Evolutionary conservation across 2,888 invertebrate species (phyloP).

Genomic region (Suillia variegata): DNA sequence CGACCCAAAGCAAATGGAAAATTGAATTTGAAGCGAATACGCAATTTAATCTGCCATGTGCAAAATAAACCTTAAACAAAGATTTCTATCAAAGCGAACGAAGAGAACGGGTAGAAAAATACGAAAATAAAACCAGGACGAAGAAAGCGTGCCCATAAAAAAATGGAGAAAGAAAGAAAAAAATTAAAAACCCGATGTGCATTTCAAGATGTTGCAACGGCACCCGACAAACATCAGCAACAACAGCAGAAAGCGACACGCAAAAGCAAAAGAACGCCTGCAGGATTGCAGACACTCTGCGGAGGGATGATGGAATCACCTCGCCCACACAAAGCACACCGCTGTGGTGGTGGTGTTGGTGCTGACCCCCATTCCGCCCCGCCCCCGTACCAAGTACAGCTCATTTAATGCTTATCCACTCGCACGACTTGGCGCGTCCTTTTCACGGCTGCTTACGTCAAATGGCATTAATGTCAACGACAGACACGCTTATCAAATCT

Average conservation of each 20-base stretch:
- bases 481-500: conserved; percentile 46
- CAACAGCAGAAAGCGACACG: too few relatives aligned
- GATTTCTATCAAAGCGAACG: neutral
- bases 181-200: conserved; percentile 7
- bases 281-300: too few relatives aligned
- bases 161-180: conserved; percentile 2
- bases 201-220: neutral
- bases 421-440: conserved; percentile 9
- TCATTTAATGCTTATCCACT: conserved; percentile 5
- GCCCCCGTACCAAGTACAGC: neutral
- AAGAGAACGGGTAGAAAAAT: neutral
- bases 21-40: neutral
- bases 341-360: neutral
- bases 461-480: conserved; percentile 38
- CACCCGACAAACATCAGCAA: neutral
- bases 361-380: neutral
- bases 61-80: neutral
- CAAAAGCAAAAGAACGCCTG: too few relatives aligned
- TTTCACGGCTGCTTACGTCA: conserved; percentile 30
- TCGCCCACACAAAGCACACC: neutral
- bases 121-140: neutral
- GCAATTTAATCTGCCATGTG: neutral
- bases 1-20: neutral
- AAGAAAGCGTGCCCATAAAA: neutral
- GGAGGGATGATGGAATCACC: neutral